Percentiles rank a stretch among this genome's conserved stretches.
These are phyloP conservation scores for Lutjanus argentimaculatus DNA, from an alignment of 2,797 vertebrate genomes.

Conservation along the genomic window DNA sequence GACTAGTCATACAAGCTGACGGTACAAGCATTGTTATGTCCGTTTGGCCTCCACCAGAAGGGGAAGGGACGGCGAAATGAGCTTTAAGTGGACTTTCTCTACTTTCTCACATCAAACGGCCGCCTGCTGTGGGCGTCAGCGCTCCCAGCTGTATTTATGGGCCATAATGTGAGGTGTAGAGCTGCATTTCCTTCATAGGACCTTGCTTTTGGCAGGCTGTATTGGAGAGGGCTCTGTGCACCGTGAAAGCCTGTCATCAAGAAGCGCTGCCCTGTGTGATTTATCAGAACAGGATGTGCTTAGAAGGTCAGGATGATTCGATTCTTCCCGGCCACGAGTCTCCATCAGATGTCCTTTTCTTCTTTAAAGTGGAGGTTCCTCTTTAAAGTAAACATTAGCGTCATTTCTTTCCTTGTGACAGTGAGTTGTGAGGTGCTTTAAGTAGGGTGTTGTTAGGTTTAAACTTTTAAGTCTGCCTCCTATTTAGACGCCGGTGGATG, in stretches of 20 bases:
- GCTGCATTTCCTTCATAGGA: constrained; percentile 75
- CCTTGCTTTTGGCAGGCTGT: constrained; percentile 74
- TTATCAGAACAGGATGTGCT: constrained; percentile 69
- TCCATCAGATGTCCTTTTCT: constrained; percentile 24
- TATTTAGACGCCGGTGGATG: constrained; percentile 21
- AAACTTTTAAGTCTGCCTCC: constrained; percentile 10
- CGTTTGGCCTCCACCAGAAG: constrained; percentile 16
- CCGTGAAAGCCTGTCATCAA: constrained; percentile 76
- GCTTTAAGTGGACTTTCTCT: constrained; percentile 56
- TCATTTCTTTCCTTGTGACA: constrained; percentile 4
- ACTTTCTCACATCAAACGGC: constrained; percentile 43
- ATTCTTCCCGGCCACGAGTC: constrained; percentile 26
- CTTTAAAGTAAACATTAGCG: constrained; percentile 22
- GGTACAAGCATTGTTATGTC: constrained; percentile 8
- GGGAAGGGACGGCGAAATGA: constrained; percentile 12
- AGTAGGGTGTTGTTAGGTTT: not conserved
- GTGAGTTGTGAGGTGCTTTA: constrained; percentile 12
- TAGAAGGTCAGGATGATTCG: constrained; percentile 73
- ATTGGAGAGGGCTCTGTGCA: constrained; percentile 43
- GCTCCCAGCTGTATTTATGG: constrained; percentile 74
- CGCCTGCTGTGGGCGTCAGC: constrained; percentile 29
- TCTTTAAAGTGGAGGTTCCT: constrained; percentile 17
- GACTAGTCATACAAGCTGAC: constrained; percentile 24
- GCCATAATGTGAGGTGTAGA: constrained; percentile 64
- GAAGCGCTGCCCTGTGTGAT: constrained; percentile 62